A percentile compares a stretch with the other conserved stretches of the same genome.
Conservation (phyloP, 1,140 invertebrate species). For the Hylyphantes graminicola region DNA sequence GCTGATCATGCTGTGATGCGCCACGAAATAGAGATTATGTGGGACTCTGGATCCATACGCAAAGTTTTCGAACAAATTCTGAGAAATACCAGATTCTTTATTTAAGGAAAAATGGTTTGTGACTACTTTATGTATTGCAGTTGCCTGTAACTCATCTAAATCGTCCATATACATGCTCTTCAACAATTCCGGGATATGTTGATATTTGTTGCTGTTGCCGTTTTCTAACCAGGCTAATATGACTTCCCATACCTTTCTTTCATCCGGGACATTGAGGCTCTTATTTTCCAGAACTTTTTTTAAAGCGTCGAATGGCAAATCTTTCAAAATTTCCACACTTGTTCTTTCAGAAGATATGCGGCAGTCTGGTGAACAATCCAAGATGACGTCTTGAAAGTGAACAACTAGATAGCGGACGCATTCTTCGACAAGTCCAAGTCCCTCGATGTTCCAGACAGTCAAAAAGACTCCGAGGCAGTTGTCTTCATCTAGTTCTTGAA, state of each 20-base stretch:
- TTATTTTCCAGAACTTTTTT: conserved; percentile 6
- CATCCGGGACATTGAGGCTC: background rate
- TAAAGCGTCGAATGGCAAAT: background rate
- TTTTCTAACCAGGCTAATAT: background rate
- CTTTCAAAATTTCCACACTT: no score
- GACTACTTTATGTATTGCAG: no score
- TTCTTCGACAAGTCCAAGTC: background rate
- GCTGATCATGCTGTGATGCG: background rate
- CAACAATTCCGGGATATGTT: background rate
- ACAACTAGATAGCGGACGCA: background rate
- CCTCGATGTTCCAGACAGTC: conserved; percentile 8
- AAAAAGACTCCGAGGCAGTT: background rate
- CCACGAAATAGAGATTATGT: background rate
- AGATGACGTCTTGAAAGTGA: conserved; percentile 2
- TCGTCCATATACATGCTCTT: background rate
- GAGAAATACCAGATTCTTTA: background rate
- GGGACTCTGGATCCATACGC: background rate
- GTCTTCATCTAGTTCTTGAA: background rate
- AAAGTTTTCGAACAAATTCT: no score
- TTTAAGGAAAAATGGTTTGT: background rate
- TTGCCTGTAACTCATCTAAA: background rate
- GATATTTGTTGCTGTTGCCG: background rate
- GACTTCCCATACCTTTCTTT: conserved; percentile 1
- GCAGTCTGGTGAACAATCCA: background rate
- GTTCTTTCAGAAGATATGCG: no score